phyloP scores from a whole-genome alignment of 2,797 vertebrate genomes.

The Tauraco hartlaubi region DNA sequence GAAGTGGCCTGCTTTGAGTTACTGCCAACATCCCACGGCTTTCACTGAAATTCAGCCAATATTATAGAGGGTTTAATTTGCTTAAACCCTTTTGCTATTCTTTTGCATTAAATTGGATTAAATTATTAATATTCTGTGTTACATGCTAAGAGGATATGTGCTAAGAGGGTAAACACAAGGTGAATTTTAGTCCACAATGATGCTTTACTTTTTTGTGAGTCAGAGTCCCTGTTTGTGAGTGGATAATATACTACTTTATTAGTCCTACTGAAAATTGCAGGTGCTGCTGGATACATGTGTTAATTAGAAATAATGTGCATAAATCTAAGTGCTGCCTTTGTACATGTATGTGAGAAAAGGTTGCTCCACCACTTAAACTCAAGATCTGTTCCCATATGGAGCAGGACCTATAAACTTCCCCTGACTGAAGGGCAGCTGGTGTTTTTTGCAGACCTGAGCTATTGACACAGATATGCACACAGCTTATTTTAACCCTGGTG shows the following conservation, averaged over 20 bases:
- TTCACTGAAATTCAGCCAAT: fast-evolving
- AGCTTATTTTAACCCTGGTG: constrained; percentile 12
- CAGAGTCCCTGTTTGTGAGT: neutral
- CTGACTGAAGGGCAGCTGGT: fast-evolving
- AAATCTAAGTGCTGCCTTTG: neutral
- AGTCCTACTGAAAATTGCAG: neutral
- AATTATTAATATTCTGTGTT: neutral
- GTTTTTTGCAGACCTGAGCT: neutral
- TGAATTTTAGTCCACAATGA: neutral
- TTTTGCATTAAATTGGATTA: neutral
- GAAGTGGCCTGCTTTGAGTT: neutral
- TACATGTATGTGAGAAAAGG: neutral
- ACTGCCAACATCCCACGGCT: fast-evolving
- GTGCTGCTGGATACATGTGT: neutral
- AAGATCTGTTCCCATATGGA: neutral
- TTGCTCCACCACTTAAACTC: neutral
- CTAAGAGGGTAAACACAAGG: neutral
- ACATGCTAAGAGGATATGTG: neutral
- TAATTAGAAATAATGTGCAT: neutral
- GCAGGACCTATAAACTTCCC: neutral
- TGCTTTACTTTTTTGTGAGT: neutral
- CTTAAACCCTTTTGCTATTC: neutral
- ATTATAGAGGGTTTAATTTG: neutral
- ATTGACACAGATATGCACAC: neutral
- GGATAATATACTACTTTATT: neutral